Percentiles rank a stretch among this genome's conserved stretches.
These are phyloP conservation scores for Proisotoma minuta DNA, from an alignment of 2,888 invertebrate species.

Conservation along the genomic window DNA sequence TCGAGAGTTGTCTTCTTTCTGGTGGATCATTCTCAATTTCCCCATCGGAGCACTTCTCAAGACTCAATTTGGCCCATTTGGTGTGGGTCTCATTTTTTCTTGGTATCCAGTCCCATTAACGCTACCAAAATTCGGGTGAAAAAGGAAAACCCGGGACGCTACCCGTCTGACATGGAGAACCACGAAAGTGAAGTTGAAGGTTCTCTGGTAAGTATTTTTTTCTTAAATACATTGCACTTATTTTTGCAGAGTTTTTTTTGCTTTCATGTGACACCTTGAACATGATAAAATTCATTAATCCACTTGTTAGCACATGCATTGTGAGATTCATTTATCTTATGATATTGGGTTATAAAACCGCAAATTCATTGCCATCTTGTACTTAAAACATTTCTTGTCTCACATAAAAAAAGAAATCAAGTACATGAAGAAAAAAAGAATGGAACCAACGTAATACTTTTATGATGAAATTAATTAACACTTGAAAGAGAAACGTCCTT, in stretches of 20 bases:
- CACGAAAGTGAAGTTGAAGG: constrained; percentile 66
- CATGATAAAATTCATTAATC: too few species aligned
- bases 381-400: too few species aligned
- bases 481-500: constrained; percentile 14
- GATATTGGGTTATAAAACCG: too few species aligned
- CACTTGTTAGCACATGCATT: too few species aligned
- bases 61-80: background rate
- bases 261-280: too few species aligned
- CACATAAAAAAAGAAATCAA: too few species aligned
- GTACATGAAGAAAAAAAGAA: too few species aligned
- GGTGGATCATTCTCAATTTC: constrained; percentile 4
- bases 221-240: background rate
- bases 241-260: background rate
- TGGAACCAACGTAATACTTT: too few species aligned
- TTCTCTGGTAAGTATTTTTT: constrained; percentile 63
- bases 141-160: constrained; percentile 80
- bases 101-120: constrained; percentile 20
- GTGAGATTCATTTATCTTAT: too few species aligned
- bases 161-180: constrained; percentile 65
- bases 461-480: constrained; percentile 16
- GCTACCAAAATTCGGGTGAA: constrained; percentile 77
- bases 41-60: background rate
- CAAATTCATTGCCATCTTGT: too few species aligned
- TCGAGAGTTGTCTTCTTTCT: too few species aligned
- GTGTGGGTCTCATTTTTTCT: constrained; percentile 8